phyloP scores from a whole-genome alignment of 1,140 invertebrate genomes.

The Drosophila jambulina region DNA sequence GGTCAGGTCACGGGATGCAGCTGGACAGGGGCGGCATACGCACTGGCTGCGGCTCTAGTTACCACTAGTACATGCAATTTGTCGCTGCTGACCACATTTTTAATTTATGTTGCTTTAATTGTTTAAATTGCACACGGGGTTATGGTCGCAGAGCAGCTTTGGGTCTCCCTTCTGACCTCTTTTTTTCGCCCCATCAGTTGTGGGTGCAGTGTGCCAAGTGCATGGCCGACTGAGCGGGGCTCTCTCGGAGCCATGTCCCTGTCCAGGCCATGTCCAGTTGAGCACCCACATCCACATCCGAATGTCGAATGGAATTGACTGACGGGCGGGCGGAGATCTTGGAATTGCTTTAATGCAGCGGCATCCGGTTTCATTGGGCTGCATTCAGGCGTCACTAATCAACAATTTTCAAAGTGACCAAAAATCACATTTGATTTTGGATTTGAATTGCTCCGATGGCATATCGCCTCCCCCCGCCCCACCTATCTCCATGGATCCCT shows the following conservation, averaged over 20 bases:
- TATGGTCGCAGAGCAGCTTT: slow-evolving; percentile 35
- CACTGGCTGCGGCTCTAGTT: slow-evolving; percentile 43
- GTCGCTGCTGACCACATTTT: slow-evolving; percentile 76
- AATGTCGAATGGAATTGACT: slow-evolving; percentile 27
- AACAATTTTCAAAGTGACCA: slow-evolving; percentile 83
- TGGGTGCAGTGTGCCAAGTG: slow-evolving; percentile 35
- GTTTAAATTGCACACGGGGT: slow-evolving; percentile 66
- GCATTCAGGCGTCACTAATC: slow-evolving; percentile 77
- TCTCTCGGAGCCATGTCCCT: slow-evolving; percentile 26
- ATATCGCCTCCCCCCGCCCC: background rate
- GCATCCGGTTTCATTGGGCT: slow-evolving; percentile 51
- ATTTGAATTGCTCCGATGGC: slow-evolving; percentile 31
- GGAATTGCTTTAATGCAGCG: slow-evolving; percentile 61
- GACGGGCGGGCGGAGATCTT: slow-evolving; percentile 42
- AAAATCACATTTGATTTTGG: slow-evolving; percentile 79
- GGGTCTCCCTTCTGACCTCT: background rate
- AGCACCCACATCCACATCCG: slow-evolving; percentile 9
- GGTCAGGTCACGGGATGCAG: slow-evolving; percentile 19
- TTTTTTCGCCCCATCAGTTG: slow-evolving; percentile 43
- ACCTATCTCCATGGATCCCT: background rate
- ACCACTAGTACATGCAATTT: slow-evolving; percentile 62
- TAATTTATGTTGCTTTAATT: slow-evolving; percentile 81
- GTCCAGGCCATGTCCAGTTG: slow-evolving; percentile 49
- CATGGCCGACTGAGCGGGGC: slow-evolving; percentile 28
- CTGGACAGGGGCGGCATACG: background rate